phyloP scores from a whole-genome alignment of 1,140 invertebrate genomes.

The Apolygus lucorum region DNA sequence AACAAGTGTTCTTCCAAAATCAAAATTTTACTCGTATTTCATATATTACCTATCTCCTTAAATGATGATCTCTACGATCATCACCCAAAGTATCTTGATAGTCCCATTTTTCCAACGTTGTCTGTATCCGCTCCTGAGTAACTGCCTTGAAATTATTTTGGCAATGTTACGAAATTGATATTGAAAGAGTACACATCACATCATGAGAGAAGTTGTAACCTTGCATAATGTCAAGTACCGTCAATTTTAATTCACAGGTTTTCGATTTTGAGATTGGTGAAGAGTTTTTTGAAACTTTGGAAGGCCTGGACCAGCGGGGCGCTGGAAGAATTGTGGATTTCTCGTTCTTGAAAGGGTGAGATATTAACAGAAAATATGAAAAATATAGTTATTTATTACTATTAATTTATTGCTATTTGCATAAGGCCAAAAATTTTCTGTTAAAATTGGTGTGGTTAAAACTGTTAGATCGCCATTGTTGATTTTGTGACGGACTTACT shows the following conservation, averaged over 20 bases:
- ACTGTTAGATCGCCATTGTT: no score
- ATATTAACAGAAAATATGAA: no score
- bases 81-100: neutral
- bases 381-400: no score
- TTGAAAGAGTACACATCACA: neutral
- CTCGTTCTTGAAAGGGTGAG: slow-evolving; percentile 28
- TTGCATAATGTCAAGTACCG: neutral
- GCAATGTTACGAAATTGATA: neutral
- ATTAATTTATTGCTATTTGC: no score
- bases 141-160: neutral
- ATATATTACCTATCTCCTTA: neutral
- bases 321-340: slow-evolving; percentile 41
- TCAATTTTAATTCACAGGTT: slow-evolving; percentile 30
- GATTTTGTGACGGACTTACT: no score
- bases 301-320: slow-evolving; percentile 44
- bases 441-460: no score
- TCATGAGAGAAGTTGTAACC: neutral
- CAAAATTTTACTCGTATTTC: neutral
- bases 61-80: neutral
- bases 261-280: slow-evolving; percentile 47
- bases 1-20: neutral
- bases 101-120: neutral
- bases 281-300: slow-evolving; percentile 44
- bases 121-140: neutral
- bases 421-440: no score